A percentile compares a stretch with the other conserved stretches of the same genome.
phyloP scores from a whole-genome alignment of 2,888 invertebrate species.

The Lasioglossum morio region DNA sequence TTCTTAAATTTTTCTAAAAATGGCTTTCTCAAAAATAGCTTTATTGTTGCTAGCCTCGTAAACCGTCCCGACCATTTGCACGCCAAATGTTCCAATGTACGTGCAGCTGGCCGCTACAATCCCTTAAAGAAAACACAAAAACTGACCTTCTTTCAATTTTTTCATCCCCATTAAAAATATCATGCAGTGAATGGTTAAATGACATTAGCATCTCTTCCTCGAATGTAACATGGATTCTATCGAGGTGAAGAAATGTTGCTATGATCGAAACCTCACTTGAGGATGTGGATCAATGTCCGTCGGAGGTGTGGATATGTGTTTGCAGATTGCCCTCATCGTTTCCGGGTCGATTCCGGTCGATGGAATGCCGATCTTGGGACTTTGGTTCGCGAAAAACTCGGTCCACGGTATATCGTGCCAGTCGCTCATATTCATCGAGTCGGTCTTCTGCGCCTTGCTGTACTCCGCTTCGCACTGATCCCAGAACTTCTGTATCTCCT shows the following conservation, averaged over 20 bases:
- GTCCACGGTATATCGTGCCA: slow-evolving; percentile 88
- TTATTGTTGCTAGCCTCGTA: too few species aligned
- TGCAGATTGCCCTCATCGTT: slow-evolving; percentile 88
- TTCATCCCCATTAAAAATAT: too few species aligned
- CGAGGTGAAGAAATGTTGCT: too few species aligned
- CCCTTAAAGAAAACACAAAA: too few species aligned
- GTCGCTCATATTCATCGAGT: slow-evolving; percentile 89
- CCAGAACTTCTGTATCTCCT: slow-evolving; percentile 73
- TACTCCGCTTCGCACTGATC: slow-evolving; percentile 87
- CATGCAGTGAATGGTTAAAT: neutral
- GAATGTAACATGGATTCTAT: too few species aligned
- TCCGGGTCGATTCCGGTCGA: slow-evolving; percentile 89
- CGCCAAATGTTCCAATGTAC: too few species aligned
- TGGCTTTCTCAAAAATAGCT: too few species aligned
- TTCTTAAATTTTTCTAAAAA: too few species aligned
- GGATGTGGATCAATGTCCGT: slow-evolving; percentile 89
- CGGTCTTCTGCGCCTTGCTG: slow-evolving; percentile 88
- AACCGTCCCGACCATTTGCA: too few species aligned
- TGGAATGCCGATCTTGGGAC: slow-evolving; percentile 87
- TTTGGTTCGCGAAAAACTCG: slow-evolving; percentile 87
- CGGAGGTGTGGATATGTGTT: slow-evolving; percentile 88
- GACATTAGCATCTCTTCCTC: neutral
- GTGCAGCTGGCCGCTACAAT: too few species aligned
- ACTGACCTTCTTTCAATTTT: too few species aligned
- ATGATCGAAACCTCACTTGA: slow-evolving; percentile 31